phyloP scores from a whole-genome alignment of 1,140 invertebrate genomes.

The Drosophila oshimai region DNA sequence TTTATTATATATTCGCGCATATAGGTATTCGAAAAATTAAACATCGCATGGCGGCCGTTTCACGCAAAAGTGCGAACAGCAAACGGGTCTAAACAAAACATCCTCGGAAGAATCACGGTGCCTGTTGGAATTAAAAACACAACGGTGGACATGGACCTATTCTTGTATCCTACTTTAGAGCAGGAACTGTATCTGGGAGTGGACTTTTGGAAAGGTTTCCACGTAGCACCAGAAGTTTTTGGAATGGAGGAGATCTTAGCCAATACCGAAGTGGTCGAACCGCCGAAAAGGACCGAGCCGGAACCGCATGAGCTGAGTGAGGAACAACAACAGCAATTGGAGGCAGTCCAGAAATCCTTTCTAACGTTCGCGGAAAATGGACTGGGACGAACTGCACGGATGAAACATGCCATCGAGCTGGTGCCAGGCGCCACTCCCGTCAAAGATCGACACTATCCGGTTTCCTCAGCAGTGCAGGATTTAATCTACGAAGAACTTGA shows the following conservation, averaged over 20 bases:
- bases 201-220: background rate
- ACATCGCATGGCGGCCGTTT: too few relatives aligned
- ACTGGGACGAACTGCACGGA: background rate
- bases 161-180: background rate
- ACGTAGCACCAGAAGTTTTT: background rate
- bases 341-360: background rate
- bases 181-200: background rate
- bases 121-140: too few relatives aligned
- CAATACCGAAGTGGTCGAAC: background rate
- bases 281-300: background rate
- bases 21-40: too few relatives aligned
- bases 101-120: too few relatives aligned
- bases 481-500: background rate
- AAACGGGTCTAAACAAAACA: too few relatives aligned
- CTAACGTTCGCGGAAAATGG: background rate
- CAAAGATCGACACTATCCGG: background rate
- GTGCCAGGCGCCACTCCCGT: background rate
- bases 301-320: background rate
- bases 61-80: too few relatives aligned
- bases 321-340: background rate
- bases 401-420: background rate
- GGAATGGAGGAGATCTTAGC: background rate
- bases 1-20: too few relatives aligned
- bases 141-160: background rate
- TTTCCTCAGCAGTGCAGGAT: background rate